Percentiles rank a stretch among this genome's conserved stretches.
Conservation (phyloP, 2,113 vertebrate species). For the Eptesicus fuscus region DNA sequence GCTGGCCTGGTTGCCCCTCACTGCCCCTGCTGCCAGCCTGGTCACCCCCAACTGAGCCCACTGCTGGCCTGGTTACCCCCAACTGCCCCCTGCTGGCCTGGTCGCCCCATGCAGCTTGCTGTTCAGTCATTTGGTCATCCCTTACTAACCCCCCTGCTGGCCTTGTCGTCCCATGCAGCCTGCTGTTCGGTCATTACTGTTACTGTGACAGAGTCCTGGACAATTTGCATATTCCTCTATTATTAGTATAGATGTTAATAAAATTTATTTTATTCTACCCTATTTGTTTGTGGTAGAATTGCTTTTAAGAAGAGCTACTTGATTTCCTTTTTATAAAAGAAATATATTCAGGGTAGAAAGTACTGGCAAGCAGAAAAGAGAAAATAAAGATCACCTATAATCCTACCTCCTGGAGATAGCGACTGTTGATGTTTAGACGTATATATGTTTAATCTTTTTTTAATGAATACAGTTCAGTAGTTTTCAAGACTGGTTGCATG, state of each 20-base stretch:
- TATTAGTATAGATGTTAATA: neutral
- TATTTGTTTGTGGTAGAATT: slow-evolving; percentile 16
- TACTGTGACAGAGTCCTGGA: no score
- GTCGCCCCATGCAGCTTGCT: no score
- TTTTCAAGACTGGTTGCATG: slow-evolving; percentile 14
- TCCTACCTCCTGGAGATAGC: slow-evolving; percentile 7
- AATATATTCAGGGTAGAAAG: neutral
- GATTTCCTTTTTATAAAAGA: slow-evolving; percentile 30
- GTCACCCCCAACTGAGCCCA: no score
- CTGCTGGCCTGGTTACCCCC: no score
- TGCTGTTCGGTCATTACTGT: no score
- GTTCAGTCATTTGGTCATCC: no score
- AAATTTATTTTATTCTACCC: neutral
- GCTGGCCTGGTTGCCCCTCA: no score
- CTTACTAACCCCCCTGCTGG: no score
- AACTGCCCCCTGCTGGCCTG: no score
- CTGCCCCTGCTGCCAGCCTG: no score
- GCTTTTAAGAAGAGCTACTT: neutral
- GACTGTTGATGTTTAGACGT: neutral
- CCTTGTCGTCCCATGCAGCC: no score
- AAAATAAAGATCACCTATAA: slow-evolving; percentile 20
- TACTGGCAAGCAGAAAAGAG: neutral
- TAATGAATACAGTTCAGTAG: neutral
- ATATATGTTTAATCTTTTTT: neutral
- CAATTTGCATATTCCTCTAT: no score